Base-by-base conservation (phyloP, 2,113 vertebrate species). In the Anhinga anhinga region DNA sequence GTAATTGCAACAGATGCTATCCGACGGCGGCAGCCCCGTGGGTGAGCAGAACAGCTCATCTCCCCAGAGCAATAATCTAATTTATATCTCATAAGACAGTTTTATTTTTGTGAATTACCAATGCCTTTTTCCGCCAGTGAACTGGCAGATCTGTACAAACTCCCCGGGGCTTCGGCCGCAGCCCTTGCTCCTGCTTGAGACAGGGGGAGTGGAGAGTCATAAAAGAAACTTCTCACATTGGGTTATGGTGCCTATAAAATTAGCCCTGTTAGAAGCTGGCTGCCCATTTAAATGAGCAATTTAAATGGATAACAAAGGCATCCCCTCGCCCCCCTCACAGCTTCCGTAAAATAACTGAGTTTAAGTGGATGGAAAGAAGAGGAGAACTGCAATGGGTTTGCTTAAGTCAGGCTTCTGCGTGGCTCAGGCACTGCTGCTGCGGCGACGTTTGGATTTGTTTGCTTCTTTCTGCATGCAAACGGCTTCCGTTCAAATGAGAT, bases 221-320 rank as follows among this genome's bases (percentile, higher is more conserved):
- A 95, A 97, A 95, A 95, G 74, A 40, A 63, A 38, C 66, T 88
- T 47, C 89, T 65, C 16, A 4, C 38, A 32, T 61, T 3, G 8
- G 50, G 88, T 92, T 95, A 95, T 94, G 93, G 86, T 76, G 40
- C 67, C 96, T 66, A 79, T 96, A 97, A 97, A 97, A 97, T 95
- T 82, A 92, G 62, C 58, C 88, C 82, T 0, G 34, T 17, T 23
- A 76, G 83, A 88, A 93, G 62, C 44, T 4, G 55, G 40, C 72
- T 52, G 89, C 58, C 89, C 84, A 1, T 23, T 55, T n/a, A 59
- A 62, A 80, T 1, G 9, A 84, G 74, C 53, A 3, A 5, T 73
- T 93, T 36, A 32, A 81, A 20, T 0, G 78, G 58, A 52, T 42
- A 16, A 81, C 58, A 88, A 76, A 78, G n/a, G 67, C 74, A 82